These are phyloP conservation scores for Gonioctena quinquepunctata DNA, from an alignment of 1,140 invertebrate species.

Conservation along the genomic window DNA sequence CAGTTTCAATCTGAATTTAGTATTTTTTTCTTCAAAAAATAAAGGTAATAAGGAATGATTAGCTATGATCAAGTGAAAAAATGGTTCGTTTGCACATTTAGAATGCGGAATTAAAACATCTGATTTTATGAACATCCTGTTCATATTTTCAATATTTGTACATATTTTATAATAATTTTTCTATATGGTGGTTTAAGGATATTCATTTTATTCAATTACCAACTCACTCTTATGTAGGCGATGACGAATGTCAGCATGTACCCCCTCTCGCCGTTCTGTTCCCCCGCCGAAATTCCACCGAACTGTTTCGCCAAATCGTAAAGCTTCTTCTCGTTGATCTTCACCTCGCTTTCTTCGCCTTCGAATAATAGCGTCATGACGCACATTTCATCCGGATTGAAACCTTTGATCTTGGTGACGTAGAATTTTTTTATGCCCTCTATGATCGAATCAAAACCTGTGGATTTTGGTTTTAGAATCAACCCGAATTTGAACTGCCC, in stretches of 20 bases:
- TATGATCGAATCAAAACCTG: conserved; percentile 71
- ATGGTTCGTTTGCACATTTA: no score
- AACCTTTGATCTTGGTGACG: conserved; percentile 88
- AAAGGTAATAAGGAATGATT: no score
- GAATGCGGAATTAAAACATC: no score
- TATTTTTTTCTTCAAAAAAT: no score
- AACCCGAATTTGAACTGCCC: conserved; percentile 95
- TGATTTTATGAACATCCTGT: no score
- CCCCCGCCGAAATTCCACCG: conserved; percentile 85
- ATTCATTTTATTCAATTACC: no score
- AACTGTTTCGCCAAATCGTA: conserved; percentile 77
- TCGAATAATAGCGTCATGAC: conserved; percentile 95
- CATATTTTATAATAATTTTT: no score
- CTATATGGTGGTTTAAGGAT: no score
- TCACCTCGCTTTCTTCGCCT: conserved; percentile 74
- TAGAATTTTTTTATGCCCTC: conserved; percentile 88
- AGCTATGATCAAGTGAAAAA: no score
- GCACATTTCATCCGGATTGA: conserved; percentile 80
- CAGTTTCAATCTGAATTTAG: no score
- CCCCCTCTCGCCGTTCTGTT: conserved; percentile 91
- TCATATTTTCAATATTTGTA: no score
- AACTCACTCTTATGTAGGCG: conserved; percentile 88
- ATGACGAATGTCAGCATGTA: conserved; percentile 98
- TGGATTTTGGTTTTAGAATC: conserved; percentile 77
- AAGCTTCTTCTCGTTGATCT: conserved; percentile 77